Base-by-base conservation (phyloP, 1,140 invertebrate species). In the Tetramorium simillimum region DNA sequence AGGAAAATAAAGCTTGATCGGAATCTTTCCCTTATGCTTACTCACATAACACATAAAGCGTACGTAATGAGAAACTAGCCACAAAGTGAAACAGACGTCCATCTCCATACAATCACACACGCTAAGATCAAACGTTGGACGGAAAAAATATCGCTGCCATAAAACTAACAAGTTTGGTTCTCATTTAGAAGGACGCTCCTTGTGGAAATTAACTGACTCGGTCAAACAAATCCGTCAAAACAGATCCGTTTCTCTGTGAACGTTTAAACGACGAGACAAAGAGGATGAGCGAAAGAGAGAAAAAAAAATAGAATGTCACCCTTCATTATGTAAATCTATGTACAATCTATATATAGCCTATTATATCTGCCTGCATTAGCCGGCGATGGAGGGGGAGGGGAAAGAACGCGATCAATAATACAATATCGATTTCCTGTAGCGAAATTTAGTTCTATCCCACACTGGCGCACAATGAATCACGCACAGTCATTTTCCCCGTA, bases 381-480 rank as follows among this genome's bases (percentile, higher is more conserved):
- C 21, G 53, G 18, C 9, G 2, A 0, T n/a, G 33, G 62, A 12
- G 40, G 33, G 6, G 6, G 51, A 5, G 18, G 5, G 51, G 51
- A n/a, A 60, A 10, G 10, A 14, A 56, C 1, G 16, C 12, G 51
- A 84, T 84, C 40, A 28, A 84, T 84, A 62, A 84, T 84, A 84
- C 75, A 62, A 84, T 84, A 84, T 84, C 51, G 69, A 73, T 84
- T 73, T 51, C 37, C 18, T 46, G 56, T 75, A 60, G 43, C 10
- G 16, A 75, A 84, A 84, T 84, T 75, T 73, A 84, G 40, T 75
- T 56, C 40, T 58, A 33, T n/a, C 46, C 21, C 40, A 18, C 18
- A 37, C 14, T 33, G 18, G n/a, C 51, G 9, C 16, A 51, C n/a
- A 14, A 24, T 70, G 53, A 75, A 84, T 75, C 53, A 75, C 80